Percentiles rank a stretch among this genome's conserved stretches.
phyloP scores from a whole-genome alignment of 1,140 invertebrate species.

The Temnothorax nylanderi region DNA sequence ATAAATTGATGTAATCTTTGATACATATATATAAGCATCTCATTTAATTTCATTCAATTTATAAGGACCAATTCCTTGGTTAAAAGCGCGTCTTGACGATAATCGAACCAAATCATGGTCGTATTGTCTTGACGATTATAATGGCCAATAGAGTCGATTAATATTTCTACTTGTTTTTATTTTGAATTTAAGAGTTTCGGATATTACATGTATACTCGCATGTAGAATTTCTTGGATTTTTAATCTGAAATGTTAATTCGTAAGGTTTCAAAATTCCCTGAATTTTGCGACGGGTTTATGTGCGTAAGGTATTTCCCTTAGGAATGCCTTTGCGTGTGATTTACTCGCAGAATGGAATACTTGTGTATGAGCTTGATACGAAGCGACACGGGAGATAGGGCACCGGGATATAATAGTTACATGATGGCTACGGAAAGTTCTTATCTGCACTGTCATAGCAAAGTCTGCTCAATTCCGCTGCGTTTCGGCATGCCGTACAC shows the following conservation, averaged over 20 bases:
- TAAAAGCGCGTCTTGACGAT: no score
- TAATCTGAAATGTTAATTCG: background rate
- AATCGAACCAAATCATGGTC: no score
- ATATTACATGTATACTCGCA: no score
- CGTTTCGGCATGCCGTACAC: background rate
- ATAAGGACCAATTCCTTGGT: no score
- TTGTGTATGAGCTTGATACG: slow-evolving; percentile 28
- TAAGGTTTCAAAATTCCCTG: background rate
- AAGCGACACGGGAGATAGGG: slow-evolving; percentile 18
- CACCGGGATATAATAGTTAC: slow-evolving; percentile 30
- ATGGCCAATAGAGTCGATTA: no score
- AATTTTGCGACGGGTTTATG: background rate
- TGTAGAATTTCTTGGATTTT: background rate
- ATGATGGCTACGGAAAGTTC: slow-evolving; percentile 36
- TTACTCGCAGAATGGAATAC: slow-evolving; percentile 19
- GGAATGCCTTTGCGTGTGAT: slow-evolving; percentile 34
- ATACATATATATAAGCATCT: no score
- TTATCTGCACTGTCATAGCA: slow-evolving; percentile 35
- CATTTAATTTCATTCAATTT: no score
- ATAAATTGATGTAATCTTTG: no score
- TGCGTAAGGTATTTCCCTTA: slow-evolving; percentile 24
- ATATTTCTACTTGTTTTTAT: background rate
- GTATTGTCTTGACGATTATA: no score
- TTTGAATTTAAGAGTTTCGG: background rate
- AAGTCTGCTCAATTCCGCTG: slow-evolving; percentile 23